Evolutionary conservation across 2,797 vertebrate genomes (phyloP), one percentile per base, ranked within the genome.

Genomic region (Falco cherrug): DNA sequence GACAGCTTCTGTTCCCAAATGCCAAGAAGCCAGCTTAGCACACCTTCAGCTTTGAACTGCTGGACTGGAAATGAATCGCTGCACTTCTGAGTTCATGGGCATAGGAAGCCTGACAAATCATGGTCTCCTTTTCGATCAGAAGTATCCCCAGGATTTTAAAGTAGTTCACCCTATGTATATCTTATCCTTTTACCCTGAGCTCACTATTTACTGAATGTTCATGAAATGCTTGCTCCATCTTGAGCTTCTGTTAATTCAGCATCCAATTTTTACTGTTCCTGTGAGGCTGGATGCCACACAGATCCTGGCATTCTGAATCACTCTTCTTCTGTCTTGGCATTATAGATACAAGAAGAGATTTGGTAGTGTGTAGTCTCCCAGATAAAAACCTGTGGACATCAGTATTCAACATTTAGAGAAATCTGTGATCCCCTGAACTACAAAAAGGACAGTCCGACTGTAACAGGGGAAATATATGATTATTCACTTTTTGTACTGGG

Each of bases 1-100:
- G 87, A 76, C 64, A 82, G 79, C 79, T 91, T 94, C 91, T 85
- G 26, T 75, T 94, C 43, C 78, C 89, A 94, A 79, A 94, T 88
- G 76, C 76, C 82, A 93, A 56, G 73, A 89, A 94, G 43, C 26
- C 54, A 87, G 37, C 14, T 91, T 69, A 86, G 65, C 70, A 59
- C 84, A 92, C 79, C 91, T 88, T 86, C 0, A 0, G 21, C 59
- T 96, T 93, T 91, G 85, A 95, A 73, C 59, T 76, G 76, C 50
- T 69, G 51, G 25, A 24, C 84, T 60, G 73, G 61, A 93, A 95
- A 86, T 41, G 61, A 88, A 78, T 50, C 50, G 50, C 57, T 39
- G 9, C 2, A 1, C 39, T 84, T 67, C 91, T 69, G 59, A 65
- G 65, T 57, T 83, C n/a, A 28, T 53, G 59, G 35, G 33, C 33